Conservation (phyloP, 2,888 invertebrate genomes). For the Molanna angustata region DNA sequence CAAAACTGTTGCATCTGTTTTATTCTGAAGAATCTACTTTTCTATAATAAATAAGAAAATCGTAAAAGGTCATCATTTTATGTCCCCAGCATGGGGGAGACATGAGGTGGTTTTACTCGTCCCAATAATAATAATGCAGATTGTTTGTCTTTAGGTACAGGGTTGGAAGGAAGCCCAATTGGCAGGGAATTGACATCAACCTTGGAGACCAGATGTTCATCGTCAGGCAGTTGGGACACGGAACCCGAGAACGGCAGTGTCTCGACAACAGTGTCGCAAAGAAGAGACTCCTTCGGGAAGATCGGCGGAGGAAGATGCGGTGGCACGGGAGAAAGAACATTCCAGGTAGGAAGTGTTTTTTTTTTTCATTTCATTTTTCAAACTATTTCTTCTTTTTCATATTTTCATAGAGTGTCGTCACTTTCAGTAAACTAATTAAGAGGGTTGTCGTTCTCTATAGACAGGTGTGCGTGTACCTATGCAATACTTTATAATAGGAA, state of each 20-base stretch:
- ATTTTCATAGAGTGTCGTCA: neutral
- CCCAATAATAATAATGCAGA: too few relatives aligned
- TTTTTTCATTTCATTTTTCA: neutral
- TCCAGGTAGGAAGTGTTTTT: too few relatives aligned
- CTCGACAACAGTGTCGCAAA: slow-evolving; percentile 25
- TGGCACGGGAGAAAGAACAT: slow-evolving; percentile 26
- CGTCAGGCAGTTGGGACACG: slow-evolving; percentile 32
- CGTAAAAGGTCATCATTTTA: slow-evolving; percentile 1
- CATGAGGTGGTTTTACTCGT: too few relatives aligned
- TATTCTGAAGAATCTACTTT: too few relatives aligned
- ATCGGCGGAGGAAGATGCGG: slow-evolving; percentile 15
- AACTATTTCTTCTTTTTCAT: neutral
- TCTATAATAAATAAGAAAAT: too few relatives aligned
- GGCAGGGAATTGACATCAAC: neutral
- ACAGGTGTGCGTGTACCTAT: too few relatives aligned
- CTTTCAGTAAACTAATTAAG: neutral
- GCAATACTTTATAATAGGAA: too few relatives aligned
- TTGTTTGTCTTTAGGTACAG: too few relatives aligned
- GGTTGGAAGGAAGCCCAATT: too few relatives aligned
- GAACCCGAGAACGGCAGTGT: slow-evolving; percentile 29
- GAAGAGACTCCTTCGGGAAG: slow-evolving; percentile 24
- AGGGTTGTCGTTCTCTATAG: too few relatives aligned
- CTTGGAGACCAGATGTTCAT: slow-evolving; percentile 26
- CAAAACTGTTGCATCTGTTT: too few relatives aligned
- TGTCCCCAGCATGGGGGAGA: too few relatives aligned